A percentile compares a stretch with the other conserved stretches of the same genome.
These are phyloP conservation scores for Drosophila quasianomalipes DNA, from an alignment of 2,888 invertebrate genomes.

Conservation along the genomic window DNA sequence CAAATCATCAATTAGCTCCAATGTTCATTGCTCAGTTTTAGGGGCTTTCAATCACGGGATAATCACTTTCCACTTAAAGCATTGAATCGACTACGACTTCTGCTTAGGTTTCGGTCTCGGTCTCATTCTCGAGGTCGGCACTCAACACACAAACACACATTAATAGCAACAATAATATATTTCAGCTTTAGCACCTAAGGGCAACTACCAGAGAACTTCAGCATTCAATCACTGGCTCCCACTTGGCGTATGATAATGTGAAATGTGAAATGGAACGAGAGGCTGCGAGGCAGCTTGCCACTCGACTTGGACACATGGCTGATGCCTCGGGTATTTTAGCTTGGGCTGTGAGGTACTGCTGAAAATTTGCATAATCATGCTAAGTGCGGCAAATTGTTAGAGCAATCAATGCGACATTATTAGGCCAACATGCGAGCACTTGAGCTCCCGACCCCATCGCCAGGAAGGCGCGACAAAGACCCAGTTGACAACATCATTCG, in stretches of 20 bases:
- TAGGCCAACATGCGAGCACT: slow-evolving; percentile 74
- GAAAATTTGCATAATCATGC: slow-evolving; percentile 71
- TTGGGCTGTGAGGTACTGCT: slow-evolving; percentile 12
- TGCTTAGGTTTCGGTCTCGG: slow-evolving; percentile 12
- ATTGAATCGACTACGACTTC: slow-evolving; percentile 11
- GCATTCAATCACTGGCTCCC: slow-evolving; percentile 56
- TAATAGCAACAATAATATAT: slow-evolving; percentile 48
- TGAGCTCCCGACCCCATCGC: slow-evolving; percentile 7
- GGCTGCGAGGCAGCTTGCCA: slow-evolving; percentile 36
- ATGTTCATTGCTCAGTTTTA: slow-evolving; percentile 36
- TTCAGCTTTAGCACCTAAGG: slow-evolving; percentile 43
- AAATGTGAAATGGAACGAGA: slow-evolving; percentile 47
- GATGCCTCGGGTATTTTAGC: slow-evolving; percentile 27
- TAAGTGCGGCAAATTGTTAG: slow-evolving; percentile 56
- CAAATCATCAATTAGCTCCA: slow-evolving; percentile 10
- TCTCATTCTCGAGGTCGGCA: slow-evolving; percentile 17
- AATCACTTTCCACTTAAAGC: slow-evolving; percentile 50
- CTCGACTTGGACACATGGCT: slow-evolving; percentile 34
- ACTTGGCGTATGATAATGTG: slow-evolving; percentile 50
- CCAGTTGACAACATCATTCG: slow-evolving; percentile 69
- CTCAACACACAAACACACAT: slow-evolving; percentile 9
- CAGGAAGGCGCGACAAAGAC: slow-evolving; percentile 21
- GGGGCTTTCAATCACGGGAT: slow-evolving; percentile 29
- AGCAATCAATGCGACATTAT: slow-evolving; percentile 64
- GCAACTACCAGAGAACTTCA: slow-evolving; percentile 38